phyloP scores from a whole-genome alignment of 2,888 invertebrate species.

The Pycnomerus fuliginosus region DNA sequence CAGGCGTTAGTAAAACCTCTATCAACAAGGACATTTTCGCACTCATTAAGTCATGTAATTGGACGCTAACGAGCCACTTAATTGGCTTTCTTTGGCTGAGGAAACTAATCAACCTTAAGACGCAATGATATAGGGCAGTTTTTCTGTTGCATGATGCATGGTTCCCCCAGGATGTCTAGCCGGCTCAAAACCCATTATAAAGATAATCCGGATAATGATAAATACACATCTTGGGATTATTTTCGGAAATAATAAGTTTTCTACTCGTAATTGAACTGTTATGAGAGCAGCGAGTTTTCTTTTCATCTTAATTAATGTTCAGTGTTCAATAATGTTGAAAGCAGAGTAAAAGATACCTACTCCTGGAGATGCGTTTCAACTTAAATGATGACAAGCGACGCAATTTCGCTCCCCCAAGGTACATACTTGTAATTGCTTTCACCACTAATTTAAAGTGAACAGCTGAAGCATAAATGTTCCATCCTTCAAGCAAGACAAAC shows the following conservation, averaged over 20 bases:
- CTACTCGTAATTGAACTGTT: too few species aligned
- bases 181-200: conserved; percentile 13
- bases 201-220: conserved; percentile 19
- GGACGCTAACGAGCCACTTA: conserved; percentile 15
- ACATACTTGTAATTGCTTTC: conserved; percentile 11
- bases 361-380: too few species aligned
- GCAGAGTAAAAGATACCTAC: too few species aligned
- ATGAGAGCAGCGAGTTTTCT: too few species aligned
- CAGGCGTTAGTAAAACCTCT: background rate
- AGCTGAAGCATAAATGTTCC: background rate
- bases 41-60: conserved; percentile 18
- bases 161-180: conserved; percentile 10
- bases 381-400: too few species aligned
- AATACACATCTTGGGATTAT: too few species aligned
- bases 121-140: conserved; percentile 10
- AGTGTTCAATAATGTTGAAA: too few species aligned
- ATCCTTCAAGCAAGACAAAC: too few species aligned
- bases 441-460: conserved; percentile 7
- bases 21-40: too few species aligned
- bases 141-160: conserved; percentile 9
- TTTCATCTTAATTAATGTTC: too few species aligned
- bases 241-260: too few species aligned
- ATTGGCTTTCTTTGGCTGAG: conserved; percentile 13
- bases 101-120: conserved; percentile 16
- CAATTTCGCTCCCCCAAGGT: too few species aligned